Base-by-base conservation (phyloP, 2,888 invertebrate species). In the Exephanes ischioxanthus region DNA sequence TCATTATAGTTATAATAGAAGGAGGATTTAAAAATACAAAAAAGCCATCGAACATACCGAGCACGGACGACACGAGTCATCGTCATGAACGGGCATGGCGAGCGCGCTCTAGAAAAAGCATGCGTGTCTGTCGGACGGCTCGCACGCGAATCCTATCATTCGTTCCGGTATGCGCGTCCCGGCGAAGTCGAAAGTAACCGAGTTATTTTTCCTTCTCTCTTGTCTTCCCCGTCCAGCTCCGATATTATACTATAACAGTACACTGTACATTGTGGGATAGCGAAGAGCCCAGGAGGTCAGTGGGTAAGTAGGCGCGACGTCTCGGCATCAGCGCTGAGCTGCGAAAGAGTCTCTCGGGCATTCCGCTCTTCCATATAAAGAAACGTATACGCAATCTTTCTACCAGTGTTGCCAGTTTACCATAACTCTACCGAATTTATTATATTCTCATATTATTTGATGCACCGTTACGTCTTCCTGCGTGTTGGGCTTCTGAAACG, bases 251-350 rank as follows among this genome's bases (percentile, higher is more conserved):
- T 30, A 30, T 6, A 33, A 55, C n/a, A 63, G 63, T 63, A 16
- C 19, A n/a, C 37, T 41, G 48, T 61, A 66, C n/a, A 75, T 83
- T 66, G 68, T 68, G 51, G 51, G 61, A 70, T 78, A 79, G 51
- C 79, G 79, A 71, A 51, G 63, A 76, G 55, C 30, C 63, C 14
- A 66, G 14, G 77, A 73, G 88, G 88, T 88, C 87, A 88, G 85
- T 88, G 83, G 87, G 88, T 86, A 85, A 87, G 80, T 85, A 81
- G 87, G 85, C 76, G n/a, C 51, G 51, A 11, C 71, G 71, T 58
- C 58, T 71, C 71, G 53, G 51, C 63, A 63, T 41, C 26, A 22
- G 58, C 37, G 73, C 48, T 63, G 63, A 53, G 76, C 63, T 63
- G 66, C 45, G 22, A 72, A 72, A 30, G 19, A 61, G 68, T 68